These are phyloP conservation scores for Euura saliciscinereae DNA, from an alignment of 1,140 invertebrate genomes.

Conservation along the genomic window DNA sequence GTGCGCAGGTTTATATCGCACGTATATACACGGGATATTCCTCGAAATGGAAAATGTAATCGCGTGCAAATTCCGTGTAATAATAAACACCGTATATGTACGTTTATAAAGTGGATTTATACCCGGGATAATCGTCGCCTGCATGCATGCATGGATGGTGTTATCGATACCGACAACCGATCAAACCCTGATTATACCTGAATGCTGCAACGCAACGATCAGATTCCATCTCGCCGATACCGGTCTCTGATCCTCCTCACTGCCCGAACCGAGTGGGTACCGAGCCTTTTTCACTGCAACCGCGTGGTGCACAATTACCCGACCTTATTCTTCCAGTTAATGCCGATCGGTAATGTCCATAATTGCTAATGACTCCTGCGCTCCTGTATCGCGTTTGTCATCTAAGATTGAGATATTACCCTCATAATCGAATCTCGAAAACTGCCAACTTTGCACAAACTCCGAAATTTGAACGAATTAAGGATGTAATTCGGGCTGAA, in stretches of 20 bases:
- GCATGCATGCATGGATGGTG: conserved; percentile 19
- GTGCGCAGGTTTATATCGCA: too few species aligned
- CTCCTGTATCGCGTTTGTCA: background rate
- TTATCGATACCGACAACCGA: conserved; percentile 23
- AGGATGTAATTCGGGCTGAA: too few species aligned
- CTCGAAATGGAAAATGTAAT: background rate
- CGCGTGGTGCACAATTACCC: conserved; percentile 12
- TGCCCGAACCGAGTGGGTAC: background rate
- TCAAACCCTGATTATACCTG: conserved; percentile 20
- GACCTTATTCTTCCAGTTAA: background rate
- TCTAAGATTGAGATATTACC: background rate
- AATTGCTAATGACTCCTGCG: background rate
- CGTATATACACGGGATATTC: background rate
- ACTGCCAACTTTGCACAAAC: too few species aligned
- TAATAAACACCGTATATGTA: conserved; percentile 16
- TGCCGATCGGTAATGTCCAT: background rate
- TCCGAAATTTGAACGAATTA: too few species aligned
- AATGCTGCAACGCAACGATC: conserved; percentile 8
- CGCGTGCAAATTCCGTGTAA: conserved; percentile 1
- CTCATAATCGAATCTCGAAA: too few species aligned
- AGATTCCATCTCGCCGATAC: conserved; percentile 1
- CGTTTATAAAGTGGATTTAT: background rate
- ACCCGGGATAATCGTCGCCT: conserved; percentile 6
- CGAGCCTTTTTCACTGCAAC: background rate
- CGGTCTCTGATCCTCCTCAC: background rate